These are phyloP conservation scores for Micropoecilia bifurca DNA, from an alignment of 2,797 vertebrate species.

Conservation along the genomic window DNA sequence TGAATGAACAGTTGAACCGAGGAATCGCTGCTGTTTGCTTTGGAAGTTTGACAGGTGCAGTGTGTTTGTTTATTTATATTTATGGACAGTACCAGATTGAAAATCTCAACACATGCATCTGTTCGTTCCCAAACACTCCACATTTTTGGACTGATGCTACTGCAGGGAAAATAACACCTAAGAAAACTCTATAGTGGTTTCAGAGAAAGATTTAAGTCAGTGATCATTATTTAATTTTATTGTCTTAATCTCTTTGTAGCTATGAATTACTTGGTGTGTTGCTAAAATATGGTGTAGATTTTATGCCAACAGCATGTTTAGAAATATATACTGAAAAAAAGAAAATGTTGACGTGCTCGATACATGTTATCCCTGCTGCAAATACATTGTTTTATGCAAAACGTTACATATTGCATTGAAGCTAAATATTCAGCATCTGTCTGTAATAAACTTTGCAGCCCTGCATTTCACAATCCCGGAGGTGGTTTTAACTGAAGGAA, in stretches of 20 bases:
- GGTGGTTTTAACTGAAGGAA: conserved; percentile 62
- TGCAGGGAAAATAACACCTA: neutral
- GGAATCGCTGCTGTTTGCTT: conserved; percentile 34
- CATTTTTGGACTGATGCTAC: neutral
- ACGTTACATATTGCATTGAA: neutral
- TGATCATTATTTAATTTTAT: neutral
- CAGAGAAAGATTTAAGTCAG: neutral
- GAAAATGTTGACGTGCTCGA: neutral
- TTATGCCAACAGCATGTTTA: neutral
- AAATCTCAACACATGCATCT: neutral
- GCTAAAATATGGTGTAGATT: neutral
- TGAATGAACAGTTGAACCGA: conserved; percentile 30
- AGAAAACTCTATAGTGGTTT: neutral
- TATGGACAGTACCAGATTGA: neutral
- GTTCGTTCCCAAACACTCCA: neutral
- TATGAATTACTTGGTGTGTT: neutral
- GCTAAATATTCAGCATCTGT: conserved; percentile 35
- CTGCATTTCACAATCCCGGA: conserved; percentile 43
- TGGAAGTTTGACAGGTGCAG: conserved; percentile 6
- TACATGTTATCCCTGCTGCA: neutral
- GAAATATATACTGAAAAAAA: neutral
- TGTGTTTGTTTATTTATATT: conserved; percentile 8
- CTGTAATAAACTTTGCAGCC: conserved; percentile 29
- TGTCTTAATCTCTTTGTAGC: neutral
- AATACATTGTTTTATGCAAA: neutral